A percentile compares a stretch with the other conserved stretches of the same genome.
phyloP scores from a whole-genome alignment of 2,888 invertebrate genomes.

The Hipparchia sbordonii region DNA sequence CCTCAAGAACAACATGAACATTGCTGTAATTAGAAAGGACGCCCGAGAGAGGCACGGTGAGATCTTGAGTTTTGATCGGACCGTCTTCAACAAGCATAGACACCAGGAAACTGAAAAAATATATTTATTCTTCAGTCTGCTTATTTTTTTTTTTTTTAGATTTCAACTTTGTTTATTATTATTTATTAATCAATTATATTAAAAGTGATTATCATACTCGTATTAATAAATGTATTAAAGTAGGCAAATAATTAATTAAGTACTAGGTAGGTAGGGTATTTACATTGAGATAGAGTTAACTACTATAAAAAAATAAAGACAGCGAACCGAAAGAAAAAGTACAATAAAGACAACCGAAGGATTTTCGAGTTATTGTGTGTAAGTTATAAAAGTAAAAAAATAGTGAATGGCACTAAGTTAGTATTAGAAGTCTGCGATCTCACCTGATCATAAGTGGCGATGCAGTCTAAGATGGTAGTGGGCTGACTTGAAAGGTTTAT shows the following conservation, averaged over 20 bases:
- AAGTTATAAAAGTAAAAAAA: no score
- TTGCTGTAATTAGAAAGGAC: conserved; percentile 80
- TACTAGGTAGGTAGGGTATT: conserved; percentile 48
- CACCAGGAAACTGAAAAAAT: conserved; percentile 59
- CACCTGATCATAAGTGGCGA: no score
- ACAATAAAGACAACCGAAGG: conserved; percentile 15
- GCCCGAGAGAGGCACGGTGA: conserved; percentile 68
- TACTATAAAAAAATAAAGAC: conserved; percentile 37
- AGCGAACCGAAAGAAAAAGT: conserved; percentile 36
- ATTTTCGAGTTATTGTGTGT: neutral
- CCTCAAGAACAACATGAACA: conserved; percentile 77
- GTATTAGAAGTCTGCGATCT: no score
- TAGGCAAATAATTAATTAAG: conserved; percentile 60
- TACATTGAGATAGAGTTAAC: conserved; percentile 54
- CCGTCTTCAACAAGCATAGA: conserved; percentile 63
- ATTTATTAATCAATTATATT: conserved; percentile 57
- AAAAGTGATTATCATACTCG: conserved; percentile 69
- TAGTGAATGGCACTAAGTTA: no score
- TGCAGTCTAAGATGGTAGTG: no score
- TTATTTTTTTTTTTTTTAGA: neutral
- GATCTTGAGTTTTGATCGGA: conserved; percentile 69
- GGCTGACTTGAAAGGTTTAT: no score
- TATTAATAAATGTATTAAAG: conserved; percentile 62
- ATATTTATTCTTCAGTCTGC: neutral
- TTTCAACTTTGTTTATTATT: conserved; percentile 44